Evolutionary conservation across 2,888 invertebrate genomes (phyloP), one percentile per base, ranked within the genome.

Genomic region (Melikaiella ostensackeni): DNA sequence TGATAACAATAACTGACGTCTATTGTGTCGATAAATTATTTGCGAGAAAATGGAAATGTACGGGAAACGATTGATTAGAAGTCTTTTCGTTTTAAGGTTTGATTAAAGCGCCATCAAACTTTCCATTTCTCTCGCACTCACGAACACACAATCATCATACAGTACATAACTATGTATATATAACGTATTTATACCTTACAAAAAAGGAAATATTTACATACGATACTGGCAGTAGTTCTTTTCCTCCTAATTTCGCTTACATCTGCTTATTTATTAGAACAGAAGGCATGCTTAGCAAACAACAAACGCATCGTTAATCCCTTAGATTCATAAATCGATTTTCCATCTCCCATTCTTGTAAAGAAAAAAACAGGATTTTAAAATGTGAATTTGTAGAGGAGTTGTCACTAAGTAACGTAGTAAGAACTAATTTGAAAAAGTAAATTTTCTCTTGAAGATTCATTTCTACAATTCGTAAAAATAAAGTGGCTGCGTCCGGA

Each of bases 181-280:
- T 70, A 70, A 70, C 70, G 59, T 70, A 70, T 70, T 70, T 70
- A 70, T 70, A 70, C 30, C 70, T 70, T 70, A 70, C 30, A 70
- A 70, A 70, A 70, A 70, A 70, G 50, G 33, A 70, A n/a, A 70
- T 70, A 70, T 70, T 70, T 70, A 70, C 70, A 70, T 70, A 70
- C 50, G 70, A 70, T 70, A 70, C 70, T 70, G 70, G 70, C 70
- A 70, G 70, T 70, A 50, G 70, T 70, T 70, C 70, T 70, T 70
- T 70, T 70, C 50, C 70, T 50, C 70, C 70, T 70, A 33, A 70
- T 70, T 70, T 70, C 50, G 9, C 70, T 70, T 70, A 50, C 27
- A 21, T 27, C 11, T 46, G 38, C 27, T 70, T 50, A 46, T 50
- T 50, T 50, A 50, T 70, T 33, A 70, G 50, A 70, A 70, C 30